Evolutionary conservation across 2,888 invertebrate species (phyloP).

Genomic region (Drosophila seclusa): DNA sequence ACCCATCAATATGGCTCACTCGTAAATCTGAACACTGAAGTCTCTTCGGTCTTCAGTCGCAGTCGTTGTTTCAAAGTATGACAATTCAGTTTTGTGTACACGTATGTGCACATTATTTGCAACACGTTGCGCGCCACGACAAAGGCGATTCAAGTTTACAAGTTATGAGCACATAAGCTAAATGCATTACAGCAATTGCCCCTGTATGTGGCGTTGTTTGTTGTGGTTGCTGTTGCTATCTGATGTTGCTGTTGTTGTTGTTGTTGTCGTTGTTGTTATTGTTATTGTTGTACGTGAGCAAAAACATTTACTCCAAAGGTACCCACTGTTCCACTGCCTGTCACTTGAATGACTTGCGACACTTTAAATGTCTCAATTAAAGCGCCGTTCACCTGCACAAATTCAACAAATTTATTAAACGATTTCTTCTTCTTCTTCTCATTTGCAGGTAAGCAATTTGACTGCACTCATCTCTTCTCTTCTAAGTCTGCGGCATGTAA

Average conservation of each 20-base stretch:
- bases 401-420: constrained; percentile 16
- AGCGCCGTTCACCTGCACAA: constrained; percentile 6
- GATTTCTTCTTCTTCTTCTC: constrained; percentile 16
- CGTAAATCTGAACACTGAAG: constrained; percentile 8
- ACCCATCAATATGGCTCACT: constrained; percentile 10
- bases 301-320: constrained; percentile 28
- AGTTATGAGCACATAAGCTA: constrained; percentile 52
- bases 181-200: constrained; percentile 56
- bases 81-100: constrained; percentile 21
- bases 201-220: constrained; percentile 28
- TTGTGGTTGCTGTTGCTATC: constrained; percentile 11
- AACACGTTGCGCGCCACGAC: constrained; percentile 51
- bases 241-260: neutral
- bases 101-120: constrained; percentile 36
- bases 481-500: constrained; percentile 22
- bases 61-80: constrained; percentile 31
- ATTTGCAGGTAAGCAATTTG: constrained; percentile 55
- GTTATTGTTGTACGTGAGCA: constrained; percentile 28
- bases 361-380: constrained; percentile 36
- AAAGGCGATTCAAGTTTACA: constrained; percentile 43
- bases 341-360: constrained; percentile 34
- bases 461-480: constrained; percentile 8
- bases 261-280: constrained; percentile 18
- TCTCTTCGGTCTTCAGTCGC: neutral
- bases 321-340: constrained; percentile 12